Percentiles rank a stretch among this genome's conserved stretches.
These are phyloP conservation scores for Platysteira castanea DNA, from an alignment of 2,113 vertebrate species.

Conservation along the genomic window DNA sequence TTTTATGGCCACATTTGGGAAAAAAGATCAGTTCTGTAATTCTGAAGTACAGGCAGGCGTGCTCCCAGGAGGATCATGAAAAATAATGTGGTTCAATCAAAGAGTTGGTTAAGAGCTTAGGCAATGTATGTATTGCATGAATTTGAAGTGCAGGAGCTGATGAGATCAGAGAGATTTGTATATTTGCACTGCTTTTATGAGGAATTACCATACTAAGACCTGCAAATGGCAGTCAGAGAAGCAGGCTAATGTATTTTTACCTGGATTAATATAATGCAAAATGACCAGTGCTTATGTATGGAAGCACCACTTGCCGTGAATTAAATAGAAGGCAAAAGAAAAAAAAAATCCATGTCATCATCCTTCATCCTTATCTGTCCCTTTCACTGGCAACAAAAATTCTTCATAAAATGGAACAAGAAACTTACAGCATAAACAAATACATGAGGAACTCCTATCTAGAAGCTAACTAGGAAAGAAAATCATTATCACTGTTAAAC, in stretches of 20 bases:
- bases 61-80: neutral
- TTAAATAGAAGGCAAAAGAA: neutral
- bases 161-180: neutral
- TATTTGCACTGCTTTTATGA: neutral
- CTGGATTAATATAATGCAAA: neutral
- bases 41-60: neutral
- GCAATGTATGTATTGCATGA: neutral
- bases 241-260: neutral
- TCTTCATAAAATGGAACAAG: neutral
- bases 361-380: neutral
- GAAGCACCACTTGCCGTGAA: neutral
- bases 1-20: neutral
- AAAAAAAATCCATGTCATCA: neutral
- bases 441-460: neutral
- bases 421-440: neutral
- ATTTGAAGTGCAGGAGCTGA: neutral
- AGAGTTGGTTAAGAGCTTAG: neutral
- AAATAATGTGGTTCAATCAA: neutral
- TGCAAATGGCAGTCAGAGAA: neutral
- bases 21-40: neutral
- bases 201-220: neutral
- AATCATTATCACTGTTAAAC: neutral
- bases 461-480: neutral
- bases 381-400: neutral
- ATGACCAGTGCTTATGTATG: neutral